Base-by-base conservation (phyloP, 2,888 invertebrate genomes). In the Heteropelma amictum region DNA sequence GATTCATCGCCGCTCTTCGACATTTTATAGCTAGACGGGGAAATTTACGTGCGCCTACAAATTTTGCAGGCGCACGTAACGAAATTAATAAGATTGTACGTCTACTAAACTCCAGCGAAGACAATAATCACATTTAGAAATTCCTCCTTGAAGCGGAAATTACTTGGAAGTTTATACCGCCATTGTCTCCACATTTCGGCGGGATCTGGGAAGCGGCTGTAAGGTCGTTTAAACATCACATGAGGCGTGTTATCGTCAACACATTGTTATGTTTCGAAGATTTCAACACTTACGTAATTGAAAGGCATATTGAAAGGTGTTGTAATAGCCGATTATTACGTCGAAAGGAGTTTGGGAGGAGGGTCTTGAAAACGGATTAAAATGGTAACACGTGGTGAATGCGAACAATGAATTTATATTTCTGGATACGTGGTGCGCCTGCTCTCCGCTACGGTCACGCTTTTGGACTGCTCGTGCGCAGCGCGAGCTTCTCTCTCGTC, bases 11-110 rank as follows among this genome's bases (percentile, higher is more conserved):
- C 5, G 79, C 81, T 0, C 47, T 83, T 2, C 58, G 54, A 26
- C 63, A 82, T 2, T 83, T 83, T 30, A 77, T 79, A 5, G 47
- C 77, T 3, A 21, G 83, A 19, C 21, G 81, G 42, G 82, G 81
- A 6, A 69, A 53, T 19, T 69, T 76, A 0, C 47, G 40, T 1
- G 51, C 72, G 4, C 75, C 84, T 0, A 80, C 74, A 0, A 82
- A 78, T 10, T 84, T 84, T 35, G 64, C 78, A 0, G 82, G 82
- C 12, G 79, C 81, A 0, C 54, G 64, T 14, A 51, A 56, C 4
- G 68, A 78, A 51, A 40, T 83, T 17, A 19, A 67, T 33, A 47
- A 76, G 19, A 21, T 72, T 0, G 38, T 14, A 8, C 10, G 26
- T 1, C n/a, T n/a, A n/a, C n/a, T n/a, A n/a, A 3, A 28, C 4